Evolutionary conservation across 2,113 vertebrate species (phyloP).

Genomic region (Meleagris gallopavo): DNA sequence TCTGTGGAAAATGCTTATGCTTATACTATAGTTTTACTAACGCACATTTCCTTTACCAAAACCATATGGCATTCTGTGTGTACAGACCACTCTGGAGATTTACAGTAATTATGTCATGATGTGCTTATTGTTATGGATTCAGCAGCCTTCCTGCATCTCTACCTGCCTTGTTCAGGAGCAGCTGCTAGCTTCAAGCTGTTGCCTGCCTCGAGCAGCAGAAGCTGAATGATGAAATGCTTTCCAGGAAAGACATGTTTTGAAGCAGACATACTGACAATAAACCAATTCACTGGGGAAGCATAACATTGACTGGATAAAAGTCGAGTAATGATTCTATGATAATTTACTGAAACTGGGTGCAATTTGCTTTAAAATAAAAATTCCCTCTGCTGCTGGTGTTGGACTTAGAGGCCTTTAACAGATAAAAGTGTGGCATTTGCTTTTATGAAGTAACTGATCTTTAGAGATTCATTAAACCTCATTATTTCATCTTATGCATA

Average conservation of each 20-base stretch:
- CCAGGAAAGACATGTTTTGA: conserved; percentile 76
- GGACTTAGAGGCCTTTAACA: conserved; percentile 48
- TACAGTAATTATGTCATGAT: conserved; percentile 74
- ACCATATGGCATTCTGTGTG: conserved; percentile 74
- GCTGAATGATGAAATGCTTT: conserved; percentile 70
- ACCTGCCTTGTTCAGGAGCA: conserved; percentile 78
- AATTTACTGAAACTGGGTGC: conserved; percentile 66
- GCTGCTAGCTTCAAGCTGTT: conserved; percentile 78
- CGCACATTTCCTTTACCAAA: conserved; percentile 38
- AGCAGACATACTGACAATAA: conserved; percentile 68
- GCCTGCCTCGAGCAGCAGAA: conserved; percentile 56
- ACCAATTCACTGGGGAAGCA: conserved; percentile 51
- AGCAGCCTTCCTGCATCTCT: conserved; percentile 63
- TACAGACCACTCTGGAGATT: conserved; percentile 69
- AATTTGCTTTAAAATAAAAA: conserved; percentile 67
- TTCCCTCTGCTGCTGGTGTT: conserved; percentile 36
- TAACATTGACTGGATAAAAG: conserved; percentile 71
- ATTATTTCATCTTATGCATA: conserved; percentile 51
- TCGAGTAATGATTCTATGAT: conserved; percentile 64
- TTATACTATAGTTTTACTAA: conserved; percentile 18
- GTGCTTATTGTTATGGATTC: conserved; percentile 72
- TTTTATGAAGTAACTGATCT: conserved; percentile 53
- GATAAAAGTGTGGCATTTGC: conserved; percentile 39
- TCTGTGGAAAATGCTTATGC: conserved; percentile 41
- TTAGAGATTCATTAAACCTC: conserved; percentile 60